Base-by-base conservation (phyloP, 1,140 invertebrate species). In the Trinorchestia longiramus region DNA sequence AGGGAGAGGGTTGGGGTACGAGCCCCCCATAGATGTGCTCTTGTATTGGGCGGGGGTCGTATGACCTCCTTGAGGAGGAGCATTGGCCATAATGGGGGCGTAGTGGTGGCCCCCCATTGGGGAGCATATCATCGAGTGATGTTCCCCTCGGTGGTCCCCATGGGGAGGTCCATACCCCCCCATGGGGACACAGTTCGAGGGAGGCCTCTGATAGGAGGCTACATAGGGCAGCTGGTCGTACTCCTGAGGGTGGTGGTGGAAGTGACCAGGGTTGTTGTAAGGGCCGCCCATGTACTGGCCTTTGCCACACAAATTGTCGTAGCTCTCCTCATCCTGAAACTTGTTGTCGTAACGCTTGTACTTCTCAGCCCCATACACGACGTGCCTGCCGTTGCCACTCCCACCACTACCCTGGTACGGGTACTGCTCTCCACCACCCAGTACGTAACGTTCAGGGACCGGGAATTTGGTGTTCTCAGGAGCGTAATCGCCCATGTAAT, bases 161-260 rank as follows among this genome's bases (percentile, higher is more conserved):
- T 94, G 43, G 19, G 43, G 92, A n/a, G 43, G 47, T 23, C 92
- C 92, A 43, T 94, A 94, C 17, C 92, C 44, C 92, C 15, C 43
- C 41, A 43, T n/a, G 44, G 44, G 19, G 0, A 40, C 44, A 36
- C 41, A 94, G 44, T 94, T 94, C 6, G 92, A 8, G 4, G 92
- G 92, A 45, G 92, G 92, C 47, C 92, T 43, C 17, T 94, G 92
- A 36, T 94, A 94, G 15, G 92, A 94, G 43, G 92, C 43, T 19
- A 45, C 92, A 36, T 94, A 94, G 92, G 92, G 92, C 43, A 94
- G 92, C 44, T 94, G 92, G 92, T 94, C 92, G 92, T 94, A 94
- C 44, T 94, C 92, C 6, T 42, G 41, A 40, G 36, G 92, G 92
- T 94, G 92, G 90, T 44, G 90, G 43, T 45, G 40, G 41, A 94